Conservation (phyloP, 2,113 vertebrate species). For the Parus major region DNA sequence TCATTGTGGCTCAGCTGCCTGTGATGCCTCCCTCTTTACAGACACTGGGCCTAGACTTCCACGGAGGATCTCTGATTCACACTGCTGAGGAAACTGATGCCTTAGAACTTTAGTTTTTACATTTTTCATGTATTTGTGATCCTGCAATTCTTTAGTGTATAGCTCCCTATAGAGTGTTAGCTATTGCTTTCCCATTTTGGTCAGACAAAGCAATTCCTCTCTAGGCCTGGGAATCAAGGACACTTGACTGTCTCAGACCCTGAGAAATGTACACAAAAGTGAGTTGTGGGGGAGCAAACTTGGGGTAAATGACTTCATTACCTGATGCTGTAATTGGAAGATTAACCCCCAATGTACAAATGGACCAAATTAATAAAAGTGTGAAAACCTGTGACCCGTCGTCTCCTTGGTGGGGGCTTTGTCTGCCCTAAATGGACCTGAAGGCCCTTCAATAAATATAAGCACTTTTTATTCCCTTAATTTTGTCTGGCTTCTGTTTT, state of each 20-base stretch:
- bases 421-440: background rate
- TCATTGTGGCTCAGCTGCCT: background rate
- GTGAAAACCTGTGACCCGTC: fast-evolving
- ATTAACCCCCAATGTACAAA: background rate
- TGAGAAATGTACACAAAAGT: background rate
- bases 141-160: background rate
- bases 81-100: background rate
- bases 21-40: background rate
- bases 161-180: background rate
- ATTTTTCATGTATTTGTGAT: background rate
- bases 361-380: background rate
- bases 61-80: background rate
- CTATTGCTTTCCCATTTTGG: background rate
- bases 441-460: background rate
- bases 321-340: background rate
- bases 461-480: background rate
- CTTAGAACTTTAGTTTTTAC: background rate
- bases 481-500: background rate
- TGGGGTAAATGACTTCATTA: background rate
- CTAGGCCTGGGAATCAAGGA: too few relatives aligned
- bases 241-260: too few relatives aligned
- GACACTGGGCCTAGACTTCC: background rate
- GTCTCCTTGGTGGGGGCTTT: fast-evolving
- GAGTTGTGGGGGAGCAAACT: background rate
- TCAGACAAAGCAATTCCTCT: background rate